Conservation (phyloP, 1,140 invertebrate species). For the Drosophila tristis region DNA sequence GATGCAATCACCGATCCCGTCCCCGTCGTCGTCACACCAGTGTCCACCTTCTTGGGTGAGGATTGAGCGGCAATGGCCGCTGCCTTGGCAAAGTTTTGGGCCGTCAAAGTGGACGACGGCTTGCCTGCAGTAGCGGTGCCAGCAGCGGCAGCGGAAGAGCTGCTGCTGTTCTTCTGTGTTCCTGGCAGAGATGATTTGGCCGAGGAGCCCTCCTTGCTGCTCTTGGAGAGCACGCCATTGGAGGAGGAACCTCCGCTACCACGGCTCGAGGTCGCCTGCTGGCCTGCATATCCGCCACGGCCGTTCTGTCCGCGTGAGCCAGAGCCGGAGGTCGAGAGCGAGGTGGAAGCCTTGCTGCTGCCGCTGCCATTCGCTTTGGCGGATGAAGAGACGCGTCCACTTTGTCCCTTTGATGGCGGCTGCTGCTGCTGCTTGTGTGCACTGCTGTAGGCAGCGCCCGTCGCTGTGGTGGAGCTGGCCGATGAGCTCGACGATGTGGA, state of each 20-base stretch:
- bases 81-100: conserved; percentile 60
- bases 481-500: conserved; percentile 72
- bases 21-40: not conserved
- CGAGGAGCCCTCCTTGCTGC: conserved; percentile 41
- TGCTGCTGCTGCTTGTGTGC: conserved; percentile 80
- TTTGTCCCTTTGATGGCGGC: conserved; percentile 49
- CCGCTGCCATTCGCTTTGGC: conserved; percentile 57
- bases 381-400: conserved; percentile 35
- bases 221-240: conserved; percentile 48
- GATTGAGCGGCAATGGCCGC: conserved; percentile 29
- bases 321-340: conserved; percentile 19
- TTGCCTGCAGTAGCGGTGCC: conserved; percentile 12
- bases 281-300: conserved; percentile 44
- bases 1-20: conserved; percentile 5
- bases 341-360: conserved; percentile 34
- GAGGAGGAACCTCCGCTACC: conserved; percentile 20
- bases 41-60: conserved; percentile 71
- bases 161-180: conserved; percentile 40
- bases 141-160: conserved; percentile 7
- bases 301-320: conserved; percentile 46
- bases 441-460: conserved; percentile 52
- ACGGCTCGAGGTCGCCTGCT: conserved; percentile 43
- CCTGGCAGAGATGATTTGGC: conserved; percentile 28
- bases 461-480: conserved; percentile 60
- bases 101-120: too few relatives aligned